phyloP scores from a whole-genome alignment of 1,140 invertebrate genomes.

The Micrasema minimum region DNA sequence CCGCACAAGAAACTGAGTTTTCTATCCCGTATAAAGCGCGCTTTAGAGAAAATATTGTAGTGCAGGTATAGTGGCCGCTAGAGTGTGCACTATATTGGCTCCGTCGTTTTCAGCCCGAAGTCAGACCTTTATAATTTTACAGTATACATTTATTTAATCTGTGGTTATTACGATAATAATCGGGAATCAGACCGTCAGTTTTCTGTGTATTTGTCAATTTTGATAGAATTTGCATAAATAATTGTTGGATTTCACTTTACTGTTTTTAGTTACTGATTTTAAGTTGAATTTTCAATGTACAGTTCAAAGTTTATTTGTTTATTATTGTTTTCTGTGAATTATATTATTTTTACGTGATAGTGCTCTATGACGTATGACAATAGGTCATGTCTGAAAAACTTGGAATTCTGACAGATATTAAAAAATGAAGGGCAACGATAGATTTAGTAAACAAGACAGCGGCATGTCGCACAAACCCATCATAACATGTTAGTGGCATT shows the following conservation, averaged over 20 bases:
- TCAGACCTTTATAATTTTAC: too few species aligned
- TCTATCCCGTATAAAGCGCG: too few species aligned
- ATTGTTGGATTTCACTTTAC: slow-evolving; percentile 28
- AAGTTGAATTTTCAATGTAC: slow-evolving; percentile 5
- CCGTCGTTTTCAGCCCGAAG: too few species aligned
- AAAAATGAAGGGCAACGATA: slow-evolving; percentile 66
- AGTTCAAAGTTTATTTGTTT: neutral
- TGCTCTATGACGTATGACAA: slow-evolving; percentile 38
- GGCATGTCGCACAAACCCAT: slow-evolving; percentile 69
- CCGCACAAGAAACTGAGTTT: too few species aligned
- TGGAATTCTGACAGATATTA: slow-evolving; percentile 61
- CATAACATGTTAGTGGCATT: slow-evolving; percentile 67
- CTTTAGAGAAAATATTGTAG: too few species aligned
- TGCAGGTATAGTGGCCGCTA: too few species aligned
- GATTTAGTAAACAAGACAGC: slow-evolving; percentile 57
- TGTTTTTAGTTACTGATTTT: slow-evolving; percentile 25
- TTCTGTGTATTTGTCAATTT: slow-evolving; percentile 45
- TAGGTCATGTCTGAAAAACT: slow-evolving; percentile 60
- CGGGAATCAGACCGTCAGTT: slow-evolving; percentile 47
- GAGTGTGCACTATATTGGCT: too few species aligned
- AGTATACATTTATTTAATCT: too few species aligned
- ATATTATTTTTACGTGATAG: slow-evolving; percentile 15
- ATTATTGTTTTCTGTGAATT: slow-evolving; percentile 17
- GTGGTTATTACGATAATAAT: slow-evolving; percentile 43
- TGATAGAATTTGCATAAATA: slow-evolving; percentile 39